A percentile compares a stretch with the other conserved stretches of the same genome.
Evolutionary conservation across 2,113 vertebrate genomes (phyloP).

Genomic region (Plectropomus leopardus): DNA sequence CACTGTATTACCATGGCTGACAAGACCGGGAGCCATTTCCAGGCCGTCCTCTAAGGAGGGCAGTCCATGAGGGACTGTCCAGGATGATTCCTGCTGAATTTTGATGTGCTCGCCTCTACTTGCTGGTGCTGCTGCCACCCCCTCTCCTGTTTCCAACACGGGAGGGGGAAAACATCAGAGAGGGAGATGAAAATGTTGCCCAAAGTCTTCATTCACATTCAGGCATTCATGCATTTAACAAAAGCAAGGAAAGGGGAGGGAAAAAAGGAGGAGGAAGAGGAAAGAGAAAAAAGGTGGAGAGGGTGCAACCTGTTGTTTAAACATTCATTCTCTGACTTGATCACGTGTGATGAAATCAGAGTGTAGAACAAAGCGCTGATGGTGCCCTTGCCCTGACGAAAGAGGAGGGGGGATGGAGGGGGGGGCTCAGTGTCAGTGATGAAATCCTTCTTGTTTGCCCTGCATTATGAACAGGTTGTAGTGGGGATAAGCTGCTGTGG

Average conservation of each 20-base stretch:
- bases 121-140: too few relatives aligned
- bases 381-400: conserved; percentile 54
- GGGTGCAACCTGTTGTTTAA: conserved; percentile 60
- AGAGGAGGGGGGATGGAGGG: neutral
- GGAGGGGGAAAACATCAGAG: conserved; percentile 36
- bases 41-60: conserved; percentile 56
- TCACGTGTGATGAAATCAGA: conserved; percentile 56
- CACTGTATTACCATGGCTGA: conserved; percentile 77
- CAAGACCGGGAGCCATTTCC: conserved; percentile 69
- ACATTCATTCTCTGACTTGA: conserved; percentile 52
- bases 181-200: conserved; percentile 52
- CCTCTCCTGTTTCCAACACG: neutral
- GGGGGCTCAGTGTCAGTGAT: conserved; percentile 51
- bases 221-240: conserved; percentile 56
- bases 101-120: conserved; percentile 48
- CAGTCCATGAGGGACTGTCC: conserved; percentile 44
- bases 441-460: conserved; percentile 67
- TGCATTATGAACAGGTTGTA: conserved; percentile 48
- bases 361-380: conserved; percentile 48
- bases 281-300: conserved; percentile 12
- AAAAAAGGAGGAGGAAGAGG: neutral
- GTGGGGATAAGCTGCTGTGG: conserved; percentile 31
- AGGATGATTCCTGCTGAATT: conserved; percentile 55
- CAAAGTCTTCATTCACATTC: conserved; percentile 59
- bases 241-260: conserved; percentile 2